These are phyloP conservation scores for Drosophila willistoni DNA, from an alignment of 1,140 invertebrate species.

Conservation along the genomic window DNA sequence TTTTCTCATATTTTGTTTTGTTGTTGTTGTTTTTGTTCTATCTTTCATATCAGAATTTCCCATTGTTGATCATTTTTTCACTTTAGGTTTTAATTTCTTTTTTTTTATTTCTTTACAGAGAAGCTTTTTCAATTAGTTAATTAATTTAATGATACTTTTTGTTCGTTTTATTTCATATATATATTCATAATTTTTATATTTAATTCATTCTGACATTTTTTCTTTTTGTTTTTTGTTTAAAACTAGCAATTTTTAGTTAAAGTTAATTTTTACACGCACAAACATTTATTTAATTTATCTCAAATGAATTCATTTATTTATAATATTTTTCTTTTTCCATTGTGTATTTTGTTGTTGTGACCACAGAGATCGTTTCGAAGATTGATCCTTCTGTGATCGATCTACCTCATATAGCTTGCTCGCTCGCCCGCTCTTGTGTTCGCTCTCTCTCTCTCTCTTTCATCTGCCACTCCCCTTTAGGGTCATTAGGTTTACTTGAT, in stretches of 20 bases:
- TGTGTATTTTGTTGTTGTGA: conserved; percentile 12
- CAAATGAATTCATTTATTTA: conserved; percentile 76
- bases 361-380: conserved; percentile 47
- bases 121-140: conserved; percentile 76
- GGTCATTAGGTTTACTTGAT: conserved; percentile 41
- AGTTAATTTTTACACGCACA: conserved; percentile 81
- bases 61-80: conserved; percentile 27
- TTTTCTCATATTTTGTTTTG: conserved; percentile 60
- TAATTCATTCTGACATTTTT: conserved; percentile 32
- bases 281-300: conserved; percentile 77
- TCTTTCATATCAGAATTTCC: conserved; percentile 19
- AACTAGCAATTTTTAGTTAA: conserved; percentile 76
- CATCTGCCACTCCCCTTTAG: conserved; percentile 26
- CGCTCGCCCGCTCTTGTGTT: conserved; percentile 36
- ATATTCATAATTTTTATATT: conserved; percentile 67
- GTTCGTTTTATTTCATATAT: conserved; percentile 60
- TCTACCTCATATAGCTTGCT: conserved; percentile 26
- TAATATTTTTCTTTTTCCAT: conserved; percentile 34
- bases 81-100: conserved; percentile 39
- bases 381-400: conserved; percentile 1
- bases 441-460: conserved; percentile 23
- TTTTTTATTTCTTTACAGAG: conserved; percentile 77
- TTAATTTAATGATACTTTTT: conserved; percentile 78
- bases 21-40: conserved; percentile 17
- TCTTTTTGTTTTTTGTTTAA: conserved; percentile 41